Evolutionary conservation across 2,888 invertebrate species (phyloP).

Genomic region (Pandemis corylana): DNA sequence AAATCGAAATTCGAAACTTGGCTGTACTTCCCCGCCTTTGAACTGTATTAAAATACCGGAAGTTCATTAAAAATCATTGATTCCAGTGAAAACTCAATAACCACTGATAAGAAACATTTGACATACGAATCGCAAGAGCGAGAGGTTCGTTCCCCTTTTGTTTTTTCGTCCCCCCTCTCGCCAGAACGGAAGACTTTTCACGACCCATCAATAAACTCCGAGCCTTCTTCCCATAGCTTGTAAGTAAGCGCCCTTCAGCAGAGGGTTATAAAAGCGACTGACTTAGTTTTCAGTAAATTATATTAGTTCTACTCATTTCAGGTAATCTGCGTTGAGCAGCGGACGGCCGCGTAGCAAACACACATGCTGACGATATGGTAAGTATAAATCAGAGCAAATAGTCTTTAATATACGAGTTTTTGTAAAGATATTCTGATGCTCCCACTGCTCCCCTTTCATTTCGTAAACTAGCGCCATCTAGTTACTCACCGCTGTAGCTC

Average conservation of each 20-base stretch:
- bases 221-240: not conserved
- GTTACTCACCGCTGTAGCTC: constrained; percentile 12
- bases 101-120: not conserved
- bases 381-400: constrained; percentile 53
- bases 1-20: not conserved
- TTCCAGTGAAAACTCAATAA: not conserved
- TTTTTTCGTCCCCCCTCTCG: constrained; percentile 1
- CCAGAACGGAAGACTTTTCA: constrained; percentile 3
- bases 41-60: not conserved
- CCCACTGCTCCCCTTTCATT: constrained; percentile 20
- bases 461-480: constrained; percentile 61
- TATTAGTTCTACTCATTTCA: constrained; percentile 60
- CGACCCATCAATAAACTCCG: not conserved
- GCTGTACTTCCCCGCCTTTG: not conserved
- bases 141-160: not conserved
- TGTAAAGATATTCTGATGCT: not conserved
- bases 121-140: not conserved
- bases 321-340: constrained; percentile 81
- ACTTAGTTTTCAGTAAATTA: not conserved
- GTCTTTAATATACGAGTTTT: too few species aligned
- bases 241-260: not conserved
- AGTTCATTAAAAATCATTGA: not conserved
- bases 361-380: constrained; percentile 93
- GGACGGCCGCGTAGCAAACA: constrained; percentile 79
- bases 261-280: not conserved